Percentiles rank a stretch among this genome's conserved stretches.
These are phyloP conservation scores for Dicerorhinus sumatrensis DNA, from an alignment of 2,113 vertebrate genomes.

Conservation along the genomic window DNA sequence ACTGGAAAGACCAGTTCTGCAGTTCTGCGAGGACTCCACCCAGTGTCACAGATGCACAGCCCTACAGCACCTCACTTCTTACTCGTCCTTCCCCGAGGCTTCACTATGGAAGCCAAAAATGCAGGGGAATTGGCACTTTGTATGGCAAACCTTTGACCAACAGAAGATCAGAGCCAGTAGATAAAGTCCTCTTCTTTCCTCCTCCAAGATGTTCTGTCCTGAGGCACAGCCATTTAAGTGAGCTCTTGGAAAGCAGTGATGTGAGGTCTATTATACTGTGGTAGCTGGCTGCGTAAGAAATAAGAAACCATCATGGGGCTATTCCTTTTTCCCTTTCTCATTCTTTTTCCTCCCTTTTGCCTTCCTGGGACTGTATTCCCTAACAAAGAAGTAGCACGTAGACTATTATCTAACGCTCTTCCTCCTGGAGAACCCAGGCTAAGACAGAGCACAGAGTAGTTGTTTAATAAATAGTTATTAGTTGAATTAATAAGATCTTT, in stretches of 20 bases:
- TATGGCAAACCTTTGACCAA: background rate
- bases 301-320: fast-evolving
- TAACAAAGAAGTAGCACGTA: background rate
- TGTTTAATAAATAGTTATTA: background rate
- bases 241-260: background rate
- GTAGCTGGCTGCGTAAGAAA: background rate
- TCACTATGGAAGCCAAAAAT: background rate
- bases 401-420: background rate
- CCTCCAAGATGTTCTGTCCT: background rate
- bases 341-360: background rate
- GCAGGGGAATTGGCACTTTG: background rate
- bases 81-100: background rate
- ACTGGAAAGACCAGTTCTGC: background rate
- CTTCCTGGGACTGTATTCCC: background rate
- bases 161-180: fast-evolving
- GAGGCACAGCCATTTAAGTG: background rate
- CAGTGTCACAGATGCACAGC: background rate
- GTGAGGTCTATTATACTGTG: background rate
- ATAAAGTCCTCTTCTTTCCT: background rate
- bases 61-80: no score
- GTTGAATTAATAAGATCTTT: background rate
- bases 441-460: background rate
- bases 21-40: background rate
- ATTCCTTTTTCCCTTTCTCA: background rate
- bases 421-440: background rate